Evolutionary conservation across 1,140 invertebrate genomes (phyloP).

Genomic region (Trichonephila clavata): DNA sequence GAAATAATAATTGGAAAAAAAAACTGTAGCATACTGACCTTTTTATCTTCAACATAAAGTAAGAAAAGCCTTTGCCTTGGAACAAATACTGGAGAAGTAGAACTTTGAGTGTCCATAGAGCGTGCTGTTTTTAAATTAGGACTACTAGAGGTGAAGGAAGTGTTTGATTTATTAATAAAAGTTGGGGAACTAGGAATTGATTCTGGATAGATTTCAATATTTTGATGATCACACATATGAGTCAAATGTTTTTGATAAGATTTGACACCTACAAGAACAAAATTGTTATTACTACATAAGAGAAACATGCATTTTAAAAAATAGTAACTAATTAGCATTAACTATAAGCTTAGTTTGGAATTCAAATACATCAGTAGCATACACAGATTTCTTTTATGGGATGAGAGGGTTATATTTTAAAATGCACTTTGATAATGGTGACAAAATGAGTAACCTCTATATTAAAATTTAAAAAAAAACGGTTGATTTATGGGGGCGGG

Average conservation of each 20-base stretch:
- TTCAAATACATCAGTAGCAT: too few relatives aligned
- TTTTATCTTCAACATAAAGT: slow-evolving; percentile 84
- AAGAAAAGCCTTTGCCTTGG: slow-evolving; percentile 87
- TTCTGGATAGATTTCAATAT: slow-evolving; percentile 2
- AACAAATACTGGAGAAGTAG: slow-evolving; percentile 82
- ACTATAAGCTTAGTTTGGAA: too few relatives aligned
- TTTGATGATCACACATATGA: slow-evolving; percentile 55
- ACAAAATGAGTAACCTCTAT: too few relatives aligned
- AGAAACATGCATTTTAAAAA: neutral
- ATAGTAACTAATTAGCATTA: too few relatives aligned
- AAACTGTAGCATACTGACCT: slow-evolving; percentile 82
- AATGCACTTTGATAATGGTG: too few relatives aligned
- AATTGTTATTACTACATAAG: neutral
- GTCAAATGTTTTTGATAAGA: slow-evolving; percentile 85
- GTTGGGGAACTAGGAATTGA: slow-evolving; percentile 71
- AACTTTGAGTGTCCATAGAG: neutral
- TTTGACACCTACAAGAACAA: slow-evolving; percentile 82
- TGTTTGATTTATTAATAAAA: slow-evolving; percentile 23
- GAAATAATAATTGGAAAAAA: neutral
- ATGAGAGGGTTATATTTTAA: too few relatives aligned
- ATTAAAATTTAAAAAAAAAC: too few relatives aligned
- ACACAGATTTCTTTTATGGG: too few relatives aligned
- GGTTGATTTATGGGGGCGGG: too few relatives aligned
- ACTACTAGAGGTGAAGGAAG: slow-evolving; percentile 28
- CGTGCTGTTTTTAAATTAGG: neutral